Evolutionary conservation across 2,888 invertebrate species (phyloP).

Genomic region (Stenodema calcarata): DNA sequence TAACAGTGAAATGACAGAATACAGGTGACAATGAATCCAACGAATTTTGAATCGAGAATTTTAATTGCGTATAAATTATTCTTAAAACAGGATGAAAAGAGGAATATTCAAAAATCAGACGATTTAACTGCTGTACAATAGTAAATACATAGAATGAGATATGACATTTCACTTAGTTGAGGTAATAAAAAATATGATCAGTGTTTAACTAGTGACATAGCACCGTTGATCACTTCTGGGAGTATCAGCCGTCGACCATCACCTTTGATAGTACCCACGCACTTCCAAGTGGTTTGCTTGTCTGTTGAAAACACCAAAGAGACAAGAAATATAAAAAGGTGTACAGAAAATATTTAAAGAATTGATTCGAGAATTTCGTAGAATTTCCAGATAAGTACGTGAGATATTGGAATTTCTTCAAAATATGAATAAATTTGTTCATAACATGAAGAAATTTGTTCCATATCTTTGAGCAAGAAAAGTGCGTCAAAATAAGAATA

Average conservation of each 20-base stretch:
- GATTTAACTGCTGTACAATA: background rate
- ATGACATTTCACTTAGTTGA: background rate
- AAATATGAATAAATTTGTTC: too few species aligned
- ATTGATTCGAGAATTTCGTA: too few species aligned
- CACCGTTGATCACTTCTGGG: conserved; percentile 33
- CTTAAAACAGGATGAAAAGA: background rate
- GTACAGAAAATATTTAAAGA: too few species aligned
- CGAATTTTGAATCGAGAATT: background rate
- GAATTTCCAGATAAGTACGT: too few species aligned
- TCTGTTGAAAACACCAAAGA: background rate
- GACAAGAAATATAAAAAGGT: too few species aligned
- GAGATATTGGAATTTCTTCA: too few species aligned
- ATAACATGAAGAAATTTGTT: too few species aligned
- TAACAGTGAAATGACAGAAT: too few species aligned
- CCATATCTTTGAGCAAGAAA: too few species aligned
- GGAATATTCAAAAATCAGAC: background rate
- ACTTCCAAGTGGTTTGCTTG: conserved; percentile 41
- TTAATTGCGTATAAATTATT: background rate
- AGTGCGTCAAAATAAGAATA: too few species aligned
- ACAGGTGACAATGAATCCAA: background rate
- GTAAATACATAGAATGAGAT: background rate
- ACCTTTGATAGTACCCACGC: conserved; percentile 36
- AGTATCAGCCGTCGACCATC: conserved; percentile 33
- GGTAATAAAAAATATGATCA: background rate
- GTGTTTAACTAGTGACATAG: conserved; percentile 9